Percentiles rank a stretch among this genome's conserved stretches.
Evolutionary conservation across 2,113 vertebrate genomes (phyloP).

Genomic region (Neogobius melanostomus): DNA sequence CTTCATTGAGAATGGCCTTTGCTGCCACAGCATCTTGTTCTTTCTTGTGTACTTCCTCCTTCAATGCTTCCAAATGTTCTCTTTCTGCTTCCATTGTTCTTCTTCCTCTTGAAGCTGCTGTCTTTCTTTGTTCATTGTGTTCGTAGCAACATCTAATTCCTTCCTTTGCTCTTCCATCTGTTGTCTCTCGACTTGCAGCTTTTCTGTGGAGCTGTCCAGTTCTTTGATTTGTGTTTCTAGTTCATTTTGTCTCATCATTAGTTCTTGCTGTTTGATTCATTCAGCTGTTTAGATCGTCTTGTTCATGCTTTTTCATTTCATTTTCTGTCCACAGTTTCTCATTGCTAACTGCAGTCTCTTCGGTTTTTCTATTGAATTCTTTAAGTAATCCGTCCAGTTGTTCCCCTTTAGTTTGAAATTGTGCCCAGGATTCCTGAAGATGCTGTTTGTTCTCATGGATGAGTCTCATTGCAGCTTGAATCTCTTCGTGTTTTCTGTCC

Average conservation of each 20-base stretch:
- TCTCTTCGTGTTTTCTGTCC: neutral
- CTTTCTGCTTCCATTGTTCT: neutral
- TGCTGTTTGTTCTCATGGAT: neutral
- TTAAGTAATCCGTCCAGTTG: too few relatives aligned
- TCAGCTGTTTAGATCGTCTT: neutral
- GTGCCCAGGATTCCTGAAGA: neutral
- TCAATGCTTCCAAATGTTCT: conserved; percentile 12
- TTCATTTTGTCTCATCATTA: too few relatives aligned
- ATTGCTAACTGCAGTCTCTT: too few relatives aligned
- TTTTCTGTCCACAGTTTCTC: too few relatives aligned
- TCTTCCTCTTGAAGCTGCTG: neutral
- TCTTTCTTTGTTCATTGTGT: neutral
- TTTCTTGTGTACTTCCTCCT: neutral
- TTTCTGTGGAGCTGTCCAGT: neutral
- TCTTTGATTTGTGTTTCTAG: neutral
- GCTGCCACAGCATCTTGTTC: too few relatives aligned
- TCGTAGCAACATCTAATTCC: neutral
- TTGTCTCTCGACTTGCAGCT: neutral
- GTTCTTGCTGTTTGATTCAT: neutral
- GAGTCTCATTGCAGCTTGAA: neutral
- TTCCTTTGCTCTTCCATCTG: neutral
- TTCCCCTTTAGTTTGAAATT: too few relatives aligned
- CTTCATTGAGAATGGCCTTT: neutral
- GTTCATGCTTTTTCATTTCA: neutral
- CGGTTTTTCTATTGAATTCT: too few relatives aligned